A percentile compares a stretch with the other conserved stretches of the same genome.
These are phyloP conservation scores for Pristis pectinata DNA, from an alignment of 2,797 vertebrate species.

Conservation along the genomic window DNA sequence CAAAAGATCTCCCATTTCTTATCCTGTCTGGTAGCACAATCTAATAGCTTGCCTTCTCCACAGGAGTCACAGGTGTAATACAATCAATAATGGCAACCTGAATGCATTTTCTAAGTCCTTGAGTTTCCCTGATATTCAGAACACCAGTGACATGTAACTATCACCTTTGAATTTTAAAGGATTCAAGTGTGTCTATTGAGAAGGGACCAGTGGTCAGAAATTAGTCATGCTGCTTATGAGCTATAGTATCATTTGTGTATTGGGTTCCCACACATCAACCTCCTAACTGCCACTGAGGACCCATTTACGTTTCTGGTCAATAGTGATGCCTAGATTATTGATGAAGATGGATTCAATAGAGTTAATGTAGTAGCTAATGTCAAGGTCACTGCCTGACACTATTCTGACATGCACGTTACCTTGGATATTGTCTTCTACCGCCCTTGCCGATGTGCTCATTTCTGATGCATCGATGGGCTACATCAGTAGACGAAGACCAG, in stretches of 20 bases:
- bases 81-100: neutral
- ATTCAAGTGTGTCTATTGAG: neutral
- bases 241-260: no score
- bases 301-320: no score
- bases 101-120: neutral
- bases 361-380: no score
- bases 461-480: neutral
- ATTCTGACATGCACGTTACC: no score
- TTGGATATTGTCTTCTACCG: no score
- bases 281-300: no score
- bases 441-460: neutral
- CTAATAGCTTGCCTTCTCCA: neutral
- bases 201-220: no score
- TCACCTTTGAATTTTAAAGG: neutral
- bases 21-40: neutral
- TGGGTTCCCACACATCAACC: no score
- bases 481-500: neutral
- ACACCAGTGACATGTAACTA: neutral
- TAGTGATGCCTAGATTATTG: no score
- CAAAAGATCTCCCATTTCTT: neutral
- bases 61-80: neutral
- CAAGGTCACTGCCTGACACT: no score
- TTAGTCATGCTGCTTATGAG: no score
- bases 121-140: neutral
- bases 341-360: no score